Conservation (phyloP, 2,888 invertebrate genomes). For the Drosophila mercatorum region DNA sequence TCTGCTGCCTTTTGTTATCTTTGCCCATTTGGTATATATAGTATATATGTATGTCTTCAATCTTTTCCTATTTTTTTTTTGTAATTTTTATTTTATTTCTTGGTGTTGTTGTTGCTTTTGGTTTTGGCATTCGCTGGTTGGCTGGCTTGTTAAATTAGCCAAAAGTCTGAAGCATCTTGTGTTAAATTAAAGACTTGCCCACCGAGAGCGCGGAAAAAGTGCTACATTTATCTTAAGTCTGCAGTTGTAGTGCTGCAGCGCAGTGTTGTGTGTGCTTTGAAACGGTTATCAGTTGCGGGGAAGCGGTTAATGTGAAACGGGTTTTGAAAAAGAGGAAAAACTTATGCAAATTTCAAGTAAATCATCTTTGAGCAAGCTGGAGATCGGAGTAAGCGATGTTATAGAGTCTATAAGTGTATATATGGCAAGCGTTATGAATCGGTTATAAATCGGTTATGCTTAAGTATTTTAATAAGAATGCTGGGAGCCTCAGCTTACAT, state of each 20-base stretch:
- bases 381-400: neutral
- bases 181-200: conserved; percentile 53
- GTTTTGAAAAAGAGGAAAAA: neutral
- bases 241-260: neutral
- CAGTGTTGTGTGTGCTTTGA: neutral
- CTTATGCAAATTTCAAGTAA: neutral
- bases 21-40: conserved; percentile 54
- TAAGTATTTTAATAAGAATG: neutral
- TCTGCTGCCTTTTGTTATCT: conserved; percentile 45
- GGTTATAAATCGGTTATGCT: neutral
- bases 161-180: conserved; percentile 49
- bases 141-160: conserved; percentile 65
- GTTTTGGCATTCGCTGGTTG: conserved; percentile 49
- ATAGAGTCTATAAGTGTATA: no score
- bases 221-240: conserved; percentile 20
- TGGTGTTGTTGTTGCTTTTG: conserved; percentile 18
- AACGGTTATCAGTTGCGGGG: neutral
- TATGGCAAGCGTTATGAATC: neutral
- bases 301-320: neutral
- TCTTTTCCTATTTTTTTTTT: conserved; percentile 36
- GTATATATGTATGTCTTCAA: conserved; percentile 48
- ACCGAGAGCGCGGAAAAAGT: conserved; percentile 8
- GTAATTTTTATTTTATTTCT: conserved; percentile 52
- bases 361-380: no score
- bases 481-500: neutral